Evolutionary conservation across 2,888 invertebrate species (phyloP).

Genomic region (Chrysolina oricalcia): DNA sequence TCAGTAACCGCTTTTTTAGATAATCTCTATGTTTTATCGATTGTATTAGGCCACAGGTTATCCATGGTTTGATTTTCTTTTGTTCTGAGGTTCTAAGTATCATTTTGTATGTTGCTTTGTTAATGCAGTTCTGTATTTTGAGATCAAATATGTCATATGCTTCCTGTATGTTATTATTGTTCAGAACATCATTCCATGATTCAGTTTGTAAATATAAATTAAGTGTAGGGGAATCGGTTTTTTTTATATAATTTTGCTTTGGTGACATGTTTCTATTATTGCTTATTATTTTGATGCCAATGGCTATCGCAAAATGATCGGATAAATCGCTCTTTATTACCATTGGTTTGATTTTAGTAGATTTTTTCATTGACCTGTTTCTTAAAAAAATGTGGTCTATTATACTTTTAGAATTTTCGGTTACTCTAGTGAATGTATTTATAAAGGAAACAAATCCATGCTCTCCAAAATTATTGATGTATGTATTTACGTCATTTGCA

Average conservation of each 20-base stretch:
- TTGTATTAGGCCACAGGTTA: too few species aligned
- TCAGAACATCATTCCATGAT: neutral
- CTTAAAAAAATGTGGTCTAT: conserved; percentile 27
- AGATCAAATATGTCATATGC: conserved; percentile 17
- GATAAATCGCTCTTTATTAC: conserved; percentile 21
- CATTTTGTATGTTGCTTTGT: conserved; percentile 20
- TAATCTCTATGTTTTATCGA: too few species aligned
- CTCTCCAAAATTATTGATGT: too few species aligned
- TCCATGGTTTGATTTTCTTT: neutral
- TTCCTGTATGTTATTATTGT: conserved; percentile 17
- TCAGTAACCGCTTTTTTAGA: conserved; percentile 13
- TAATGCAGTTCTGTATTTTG: conserved; percentile 20
- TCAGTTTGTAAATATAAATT: neutral
- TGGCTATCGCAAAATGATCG: conserved; percentile 14
- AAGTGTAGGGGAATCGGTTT: neutral
- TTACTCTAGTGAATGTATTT: neutral
- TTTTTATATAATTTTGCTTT: conserved; percentile 26
- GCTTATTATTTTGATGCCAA: conserved; percentile 17
- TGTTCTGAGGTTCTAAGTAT: conserved; percentile 13
- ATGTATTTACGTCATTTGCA: too few species aligned
- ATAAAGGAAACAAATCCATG: too few species aligned
- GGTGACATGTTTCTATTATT: conserved; percentile 21
- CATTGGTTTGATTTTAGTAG: conserved; percentile 24
- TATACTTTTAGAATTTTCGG: conserved; percentile 22
- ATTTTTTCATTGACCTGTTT: conserved; percentile 15